Base-by-base conservation (phyloP, 2,113 vertebrate genomes). In the Myocastor coypus region DNA sequence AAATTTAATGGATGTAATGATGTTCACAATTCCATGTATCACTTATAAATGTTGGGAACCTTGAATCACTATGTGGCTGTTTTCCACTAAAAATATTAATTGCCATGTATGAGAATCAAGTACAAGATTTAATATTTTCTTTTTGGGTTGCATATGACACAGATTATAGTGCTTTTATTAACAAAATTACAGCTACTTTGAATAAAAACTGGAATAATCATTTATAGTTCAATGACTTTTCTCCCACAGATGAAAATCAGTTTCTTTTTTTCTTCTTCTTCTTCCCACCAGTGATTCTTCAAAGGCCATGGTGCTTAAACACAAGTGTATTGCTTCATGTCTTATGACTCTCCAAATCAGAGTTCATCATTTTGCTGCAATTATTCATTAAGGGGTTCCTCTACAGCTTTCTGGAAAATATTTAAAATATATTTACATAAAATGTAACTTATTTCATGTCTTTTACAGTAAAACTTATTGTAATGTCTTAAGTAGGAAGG, bases 321-420 rank as follows among this genome's bases (percentile, higher is more conserved):
- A 98, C 95, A 96, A 97, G 95, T 98, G 97, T 94, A 97, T 85
- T 98, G 96, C 97, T 97, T 97, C 97, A 97, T 2, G 0, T 63
- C 71, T 96, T 94, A 96, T 89, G 92, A 89, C 90, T 19, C 87
- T 97, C 89, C 86, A 85, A 95, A 28, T 92, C 50, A 92, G n/a
- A n/a, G 96, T 97, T 93, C 91, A 80, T 92, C 94, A 77, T 86
- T 87, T 89, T 89, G 73, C 28, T 93, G 96, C 81, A 97, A 24
- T 96, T 97, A 95, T 1, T 95, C 98, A 98, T 99, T 99, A 98
- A 99, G 98, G 97, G 98, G 98, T 98, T 99, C 98, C 98, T 98
- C 98, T 98, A 99, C 98, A 98, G 98, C 97, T 98, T 98, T 99
- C 98, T 99, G 98, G 96, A 99, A 99, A 98, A 98, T 98, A 99